Evolutionary conservation across 2,797 vertebrate species (phyloP), one percentile per base, ranked within the genome.

Genomic region (Pangasius krempfi): DNA sequence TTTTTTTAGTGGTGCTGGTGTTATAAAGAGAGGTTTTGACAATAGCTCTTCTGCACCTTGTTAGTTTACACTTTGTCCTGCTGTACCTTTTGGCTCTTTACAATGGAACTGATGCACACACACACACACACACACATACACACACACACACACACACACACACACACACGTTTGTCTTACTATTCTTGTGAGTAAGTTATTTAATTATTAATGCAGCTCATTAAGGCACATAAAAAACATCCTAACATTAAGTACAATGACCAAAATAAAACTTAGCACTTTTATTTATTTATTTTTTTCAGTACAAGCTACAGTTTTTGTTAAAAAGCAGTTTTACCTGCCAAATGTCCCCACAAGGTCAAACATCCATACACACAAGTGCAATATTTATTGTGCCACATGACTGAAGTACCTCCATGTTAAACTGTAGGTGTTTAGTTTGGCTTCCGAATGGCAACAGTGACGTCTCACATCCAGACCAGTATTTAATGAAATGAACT

Each of bases 51-150:
- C 9, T 83, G 25, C 25, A 60, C 20, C 2, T 25, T 60, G 9
- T 58, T 60, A 13, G 2, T 40, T 81, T 60, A 60, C 8, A 60
- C 33, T 40, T 81, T 80, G 72, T 47, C 72, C 75, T 50, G 70
- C 18, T 40, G 70, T 72, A 44, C 70, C 70, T 72, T 72, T 40
- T 72, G 70, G 18, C 70, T 72, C 37, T 72, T 72, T 72, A 72
- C 33, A 40, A 10, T 40, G 37, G 37, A 72, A 40, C 3, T 60
- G 58, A 20, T 25, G 22, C 60, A 25, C 22, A 60, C 58, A 60
- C 54, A 52, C 40, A 44, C 40, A 40, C 40, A 40, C 40, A 40
- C 40, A 40, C 40, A 40, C 40, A 40, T 4, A 47, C 44, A 47
- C 44, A 47, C 40, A 44, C 44, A 44, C 44, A 44, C 44, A 44